Percentiles rank a stretch among this genome's conserved stretches.
Conservation (phyloP, 2,888 invertebrate genomes). For the Gastrophysa polygoni region DNA sequence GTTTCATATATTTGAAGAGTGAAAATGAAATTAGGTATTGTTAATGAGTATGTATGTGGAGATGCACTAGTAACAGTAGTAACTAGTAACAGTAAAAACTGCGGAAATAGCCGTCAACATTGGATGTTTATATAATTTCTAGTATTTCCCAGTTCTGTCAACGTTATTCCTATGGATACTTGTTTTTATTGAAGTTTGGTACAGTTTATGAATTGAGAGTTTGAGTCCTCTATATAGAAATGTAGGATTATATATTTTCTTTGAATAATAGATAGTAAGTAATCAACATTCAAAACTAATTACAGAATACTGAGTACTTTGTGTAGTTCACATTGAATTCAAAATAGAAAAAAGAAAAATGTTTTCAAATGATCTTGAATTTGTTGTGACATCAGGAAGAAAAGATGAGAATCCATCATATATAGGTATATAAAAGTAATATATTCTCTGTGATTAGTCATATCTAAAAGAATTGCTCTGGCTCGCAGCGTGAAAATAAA, state of each 20-base stretch:
- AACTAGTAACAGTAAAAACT: too few relatives aligned
- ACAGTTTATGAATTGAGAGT: slow-evolving; percentile 48
- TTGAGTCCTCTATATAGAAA: background rate
- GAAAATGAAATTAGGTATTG: slow-evolving; percentile 38
- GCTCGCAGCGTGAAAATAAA: slow-evolving; percentile 28
- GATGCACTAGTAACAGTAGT: slow-evolving; percentile 49
- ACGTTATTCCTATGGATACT: slow-evolving; percentile 3
- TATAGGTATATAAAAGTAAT: slow-evolving; percentile 35
- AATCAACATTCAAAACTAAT: too few relatives aligned
- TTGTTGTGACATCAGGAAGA: slow-evolving; percentile 40
- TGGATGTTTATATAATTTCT: background rate
- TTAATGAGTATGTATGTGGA: slow-evolving; percentile 38
- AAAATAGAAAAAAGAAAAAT: background rate
- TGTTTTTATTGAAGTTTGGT: slow-evolving; percentile 48
- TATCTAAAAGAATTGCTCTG: slow-evolving; percentile 43
- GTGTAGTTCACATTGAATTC: too few relatives aligned
- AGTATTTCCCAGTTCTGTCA: background rate
- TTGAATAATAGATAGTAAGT: too few relatives aligned
- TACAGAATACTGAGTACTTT: too few relatives aligned
- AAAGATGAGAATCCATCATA: slow-evolving; percentile 20
- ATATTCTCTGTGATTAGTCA: slow-evolving; percentile 50
- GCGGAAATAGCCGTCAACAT: too few relatives aligned
- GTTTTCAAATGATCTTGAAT: slow-evolving; percentile 13
- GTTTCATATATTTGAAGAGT: slow-evolving; percentile 17
- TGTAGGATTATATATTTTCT: too few relatives aligned